These are phyloP conservation scores for Anguilla anguilla DNA, from an alignment of 2,797 vertebrate genomes.

Conservation along the genomic window DNA sequence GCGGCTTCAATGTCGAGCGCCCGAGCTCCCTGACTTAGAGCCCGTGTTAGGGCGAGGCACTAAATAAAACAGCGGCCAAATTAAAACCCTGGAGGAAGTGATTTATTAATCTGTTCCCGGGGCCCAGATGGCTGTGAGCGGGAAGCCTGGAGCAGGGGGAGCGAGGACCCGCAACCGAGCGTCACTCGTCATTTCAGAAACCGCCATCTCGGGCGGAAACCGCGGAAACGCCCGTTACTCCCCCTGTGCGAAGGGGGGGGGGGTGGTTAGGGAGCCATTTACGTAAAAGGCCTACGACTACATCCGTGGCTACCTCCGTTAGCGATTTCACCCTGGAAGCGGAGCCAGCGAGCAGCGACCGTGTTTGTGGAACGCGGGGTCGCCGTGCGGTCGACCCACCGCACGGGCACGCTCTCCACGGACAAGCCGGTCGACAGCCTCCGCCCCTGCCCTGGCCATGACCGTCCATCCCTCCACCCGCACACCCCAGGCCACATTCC, in stretches of 20 bases:
- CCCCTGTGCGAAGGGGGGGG: not conserved
- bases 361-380: not conserved
- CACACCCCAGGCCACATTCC: conserved; percentile 57
- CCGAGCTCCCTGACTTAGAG: conserved; percentile 25
- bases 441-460: conserved; percentile 37
- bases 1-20: conserved; percentile 45
- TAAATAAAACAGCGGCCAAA: conserved; percentile 42
- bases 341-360: not conserved
- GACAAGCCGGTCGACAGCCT: conserved; percentile 32
- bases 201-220: not conserved
- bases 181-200: conserved; percentile 18
- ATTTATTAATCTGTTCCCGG: conserved; percentile 46
- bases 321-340: not conserved
- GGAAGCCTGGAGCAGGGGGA: not conserved
- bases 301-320: not conserved
- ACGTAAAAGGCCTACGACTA: not conserved
- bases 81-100: conserved; percentile 36
- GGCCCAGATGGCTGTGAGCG: conserved; percentile 33
- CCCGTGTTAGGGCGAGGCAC: conserved; percentile 26
- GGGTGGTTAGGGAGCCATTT: not conserved
- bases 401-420: not conserved
- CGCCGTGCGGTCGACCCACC: not conserved
- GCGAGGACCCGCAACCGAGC: not conserved
- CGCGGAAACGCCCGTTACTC: not conserved
- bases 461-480: not conserved